A percentile compares a stretch with the other conserved stretches of the same genome.
Evolutionary conservation across 2,888 invertebrate genomes (phyloP).

Genomic region (Salpingus planirostris): DNA sequence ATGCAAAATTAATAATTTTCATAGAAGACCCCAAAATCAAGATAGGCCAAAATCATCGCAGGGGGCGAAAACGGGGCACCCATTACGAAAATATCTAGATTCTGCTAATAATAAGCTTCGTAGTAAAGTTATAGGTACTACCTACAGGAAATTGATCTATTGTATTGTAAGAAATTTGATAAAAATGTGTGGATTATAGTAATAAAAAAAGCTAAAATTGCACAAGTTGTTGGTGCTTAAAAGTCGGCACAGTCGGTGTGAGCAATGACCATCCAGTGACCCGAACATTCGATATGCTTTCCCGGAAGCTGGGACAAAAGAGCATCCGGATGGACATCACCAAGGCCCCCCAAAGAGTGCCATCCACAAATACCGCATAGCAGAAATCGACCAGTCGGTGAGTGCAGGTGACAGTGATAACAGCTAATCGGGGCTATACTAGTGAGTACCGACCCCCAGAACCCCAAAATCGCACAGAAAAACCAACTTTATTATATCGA

Average conservation of each 20-base stretch:
- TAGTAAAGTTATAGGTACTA: too few relatives aligned
- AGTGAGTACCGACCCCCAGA: conserved; percentile 21
- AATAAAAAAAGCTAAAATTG: conserved; percentile 19
- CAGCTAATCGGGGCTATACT: conserved; percentile 27
- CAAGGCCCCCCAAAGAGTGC: conserved; percentile 26
- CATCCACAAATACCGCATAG: conserved; percentile 12
- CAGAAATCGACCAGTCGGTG: conserved; percentile 28
- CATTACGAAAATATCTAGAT: too few relatives aligned
- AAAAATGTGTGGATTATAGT: conserved; percentile 8
- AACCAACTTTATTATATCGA: conserved; percentile 3
- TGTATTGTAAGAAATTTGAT: too few relatives aligned
- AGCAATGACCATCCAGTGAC: conserved; percentile 44
- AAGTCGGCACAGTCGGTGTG: conserved; percentile 23
- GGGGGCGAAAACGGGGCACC: too few relatives aligned
- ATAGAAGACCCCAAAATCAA: too few relatives aligned
- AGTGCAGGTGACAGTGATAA: conserved; percentile 34
- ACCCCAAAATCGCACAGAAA: conserved; percentile 1
- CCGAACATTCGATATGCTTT: conserved; percentile 40
- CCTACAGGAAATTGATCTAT: too few relatives aligned
- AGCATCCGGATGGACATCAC: conserved; percentile 36
- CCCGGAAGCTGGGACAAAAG: conserved; percentile 43
- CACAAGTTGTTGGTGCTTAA: too few relatives aligned
- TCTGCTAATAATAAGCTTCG: too few relatives aligned
- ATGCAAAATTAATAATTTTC: too few relatives aligned
- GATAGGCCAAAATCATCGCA: too few relatives aligned